Evolutionary conservation across 2,797 vertebrate genomes (phyloP).

Genomic region (Botia almorhae): DNA sequence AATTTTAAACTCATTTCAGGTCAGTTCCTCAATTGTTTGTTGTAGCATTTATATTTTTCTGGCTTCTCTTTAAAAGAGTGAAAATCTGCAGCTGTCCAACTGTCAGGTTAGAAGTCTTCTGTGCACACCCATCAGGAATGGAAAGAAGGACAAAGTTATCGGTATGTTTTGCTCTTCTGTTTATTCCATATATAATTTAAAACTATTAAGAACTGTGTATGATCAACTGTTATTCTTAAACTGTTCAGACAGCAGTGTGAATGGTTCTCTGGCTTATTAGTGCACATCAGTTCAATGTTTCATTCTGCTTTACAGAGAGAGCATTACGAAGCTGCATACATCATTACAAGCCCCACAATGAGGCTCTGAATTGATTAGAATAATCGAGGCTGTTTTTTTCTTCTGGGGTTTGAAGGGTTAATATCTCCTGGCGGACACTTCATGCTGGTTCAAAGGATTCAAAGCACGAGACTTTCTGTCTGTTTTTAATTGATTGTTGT

Average conservation of each 20-base stretch:
- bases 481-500: constrained; percentile 30
- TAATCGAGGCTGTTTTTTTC: constrained; percentile 32
- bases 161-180: constrained; percentile 73
- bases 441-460: background rate
- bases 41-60: background rate
- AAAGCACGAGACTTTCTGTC: background rate
- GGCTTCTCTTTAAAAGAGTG: constrained; percentile 78
- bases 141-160: constrained; percentile 98
- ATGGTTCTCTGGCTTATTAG: too few species aligned
- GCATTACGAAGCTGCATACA: too few species aligned
- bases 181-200: background rate
- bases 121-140: constrained; percentile 94
- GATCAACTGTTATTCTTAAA: background rate
- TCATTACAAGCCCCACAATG: constrained; percentile 34
- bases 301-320: too few species aligned
- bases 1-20: background rate
- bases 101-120: constrained; percentile 88
- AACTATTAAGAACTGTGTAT: too few species aligned
- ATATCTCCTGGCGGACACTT: background rate
- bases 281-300: too few species aligned
- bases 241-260: background rate
- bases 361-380: constrained; percentile 23
- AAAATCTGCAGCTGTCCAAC: constrained; percentile 77
- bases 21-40: background rate
- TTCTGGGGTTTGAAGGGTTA: background rate